Base-by-base conservation (phyloP, 2,113 vertebrate genomes). In the Hemibagrus wyckioides region DNA sequence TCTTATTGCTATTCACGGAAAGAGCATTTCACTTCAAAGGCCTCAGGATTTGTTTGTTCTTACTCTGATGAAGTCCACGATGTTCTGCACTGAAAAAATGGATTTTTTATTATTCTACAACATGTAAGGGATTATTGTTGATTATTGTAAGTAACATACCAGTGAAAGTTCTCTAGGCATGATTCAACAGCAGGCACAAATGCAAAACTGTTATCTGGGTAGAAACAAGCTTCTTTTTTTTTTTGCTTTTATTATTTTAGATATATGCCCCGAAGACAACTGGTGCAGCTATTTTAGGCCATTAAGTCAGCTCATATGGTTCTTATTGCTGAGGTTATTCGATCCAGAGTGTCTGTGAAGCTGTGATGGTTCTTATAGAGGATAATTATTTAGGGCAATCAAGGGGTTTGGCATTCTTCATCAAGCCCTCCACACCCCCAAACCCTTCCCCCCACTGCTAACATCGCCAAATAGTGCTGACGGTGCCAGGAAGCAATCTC, bases 291-390 rank as follows among this genome's bases (percentile, higher is more conserved):
- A 90, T 90, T 90, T 87, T 89, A 44, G 52, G 80, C 63, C 54
- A 86, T 90, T 89, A 86, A 86, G 84, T 88, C 87, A 89, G 85
- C 86, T 88, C 88, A 91, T 90, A 87, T 92, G 88, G 86, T 90
- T 91, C 65, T 90, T 82, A 88, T 92, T 90, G 76, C 71, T 61
- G 33, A 59, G 82, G 80, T 85, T 87, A 80, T 88, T 81, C 77
- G 73, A 88, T 90, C 86, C 85, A 88, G 91, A 83, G 86, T 73
- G 86, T 88, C 84, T 90, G 89, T 59, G 57, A 86, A 89, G 75
- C 84, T 90, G 90, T 87, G 90, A 90, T 90, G 61, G 82, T 73
- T 86, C 87, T 90, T 85, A 80, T 88, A 87, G 81, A 86, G 85
- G 86, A 76, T 88, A 89, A 89, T 91, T 82, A 91, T 65, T 84